Evolutionary conservation across 64 coral and sea anemone genomes (phyloP).

Genomic region (Actinia equina): DNA sequence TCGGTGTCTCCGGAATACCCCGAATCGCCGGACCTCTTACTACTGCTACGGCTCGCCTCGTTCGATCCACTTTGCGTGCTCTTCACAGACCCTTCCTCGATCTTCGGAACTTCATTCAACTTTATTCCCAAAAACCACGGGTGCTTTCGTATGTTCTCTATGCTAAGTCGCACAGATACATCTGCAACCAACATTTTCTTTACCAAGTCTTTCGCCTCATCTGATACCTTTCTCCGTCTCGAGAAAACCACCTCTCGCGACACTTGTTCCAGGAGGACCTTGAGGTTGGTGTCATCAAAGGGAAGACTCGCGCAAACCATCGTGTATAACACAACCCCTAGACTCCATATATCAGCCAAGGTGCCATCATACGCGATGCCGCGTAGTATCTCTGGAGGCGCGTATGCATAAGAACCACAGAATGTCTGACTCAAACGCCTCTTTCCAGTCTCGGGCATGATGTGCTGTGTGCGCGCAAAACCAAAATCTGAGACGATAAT

Average conservation of each 20-base stretch:
- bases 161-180: slow-evolving; percentile 21
- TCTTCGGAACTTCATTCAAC: slow-evolving; percentile 2
- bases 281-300: slow-evolving; percentile 95
- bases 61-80: neutral
- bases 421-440: slow-evolving; percentile 86
- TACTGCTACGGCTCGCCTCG: slow-evolving; percentile 15
- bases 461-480: slow-evolving; percentile 82
- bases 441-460: slow-evolving; percentile 70
- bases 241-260: slow-evolving; percentile 52
- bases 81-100: neutral
- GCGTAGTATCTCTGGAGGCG: slow-evolving; percentile 92
- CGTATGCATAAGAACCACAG: slow-evolving; percentile 94
- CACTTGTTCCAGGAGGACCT: slow-evolving; percentile 84
- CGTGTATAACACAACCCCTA: slow-evolving; percentile 91
- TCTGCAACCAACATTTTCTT: slow-evolving; percentile 33
- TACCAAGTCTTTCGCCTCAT: slow-evolving; percentile 47
- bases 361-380: slow-evolving; percentile 99
- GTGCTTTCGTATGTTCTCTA: slow-evolving; percentile 29
- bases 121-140: slow-evolving; percentile 48
- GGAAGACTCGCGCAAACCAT: slow-evolving; percentile 95
- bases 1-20: slow-evolving; percentile 2
- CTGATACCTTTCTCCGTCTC: slow-evolving; percentile 34
- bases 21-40: slow-evolving; percentile 21
- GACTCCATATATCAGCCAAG: slow-evolving; percentile 93
- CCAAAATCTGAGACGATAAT: slow-evolving; percentile 95